A percentile compares a stretch with the other conserved stretches of the same genome.
These are phyloP conservation scores for Drosophila watanabei DNA, from an alignment of 1,140 invertebrate genomes.

Conservation along the genomic window DNA sequence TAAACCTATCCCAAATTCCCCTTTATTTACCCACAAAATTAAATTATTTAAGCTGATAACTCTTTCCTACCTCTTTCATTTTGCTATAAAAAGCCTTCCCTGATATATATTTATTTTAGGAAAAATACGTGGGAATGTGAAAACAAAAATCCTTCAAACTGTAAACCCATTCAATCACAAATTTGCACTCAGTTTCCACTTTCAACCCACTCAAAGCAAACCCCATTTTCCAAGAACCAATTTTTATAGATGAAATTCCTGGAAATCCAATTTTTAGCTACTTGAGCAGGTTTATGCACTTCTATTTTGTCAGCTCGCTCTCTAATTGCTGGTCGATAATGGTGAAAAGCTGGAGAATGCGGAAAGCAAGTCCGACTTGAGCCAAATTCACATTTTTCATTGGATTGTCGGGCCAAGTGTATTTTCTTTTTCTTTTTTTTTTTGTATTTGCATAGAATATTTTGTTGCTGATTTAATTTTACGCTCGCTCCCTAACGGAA, in stretches of 20 bases:
- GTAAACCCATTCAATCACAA: constrained; percentile 21
- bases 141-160: background rate
- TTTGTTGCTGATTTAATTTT: constrained; percentile 71
- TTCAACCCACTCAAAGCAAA: constrained; percentile 19
- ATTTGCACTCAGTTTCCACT: constrained; percentile 13
- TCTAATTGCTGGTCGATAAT: constrained; percentile 76
- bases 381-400: constrained; percentile 30
- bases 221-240: constrained; percentile 27
- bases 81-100: background rate
- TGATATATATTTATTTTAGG: background rate
- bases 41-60: background rate
- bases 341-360: constrained; percentile 17
- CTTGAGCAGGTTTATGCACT: constrained; percentile 78
- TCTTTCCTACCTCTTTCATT: background rate
- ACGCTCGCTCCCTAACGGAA: constrained; percentile 60
- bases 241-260: constrained; percentile 9
- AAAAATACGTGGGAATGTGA: background rate
- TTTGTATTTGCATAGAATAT: constrained; percentile 59
- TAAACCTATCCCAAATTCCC: background rate
- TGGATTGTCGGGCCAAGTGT: background rate
- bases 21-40: background rate
- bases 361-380: constrained; percentile 21
- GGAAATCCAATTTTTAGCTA: constrained; percentile 54
- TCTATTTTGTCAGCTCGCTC: constrained; percentile 39
- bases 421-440: background rate